Conservation (phyloP, 2,888 invertebrate species). For the Stenichneumon culpator region DNA sequence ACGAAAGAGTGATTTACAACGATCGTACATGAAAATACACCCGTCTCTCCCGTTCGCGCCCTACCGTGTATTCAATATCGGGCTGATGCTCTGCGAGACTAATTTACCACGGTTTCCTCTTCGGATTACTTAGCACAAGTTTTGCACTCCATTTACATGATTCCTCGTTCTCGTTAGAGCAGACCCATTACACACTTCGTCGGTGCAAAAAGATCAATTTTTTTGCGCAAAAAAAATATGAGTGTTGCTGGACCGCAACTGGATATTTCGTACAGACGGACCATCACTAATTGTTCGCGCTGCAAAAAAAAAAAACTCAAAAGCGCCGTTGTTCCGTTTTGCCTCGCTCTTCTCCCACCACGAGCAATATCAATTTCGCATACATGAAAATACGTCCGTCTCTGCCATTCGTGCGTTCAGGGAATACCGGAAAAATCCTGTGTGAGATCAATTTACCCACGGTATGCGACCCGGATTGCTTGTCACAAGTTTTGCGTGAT, state of each 20-base stretch:
- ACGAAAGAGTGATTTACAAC: slow-evolving; percentile 60
- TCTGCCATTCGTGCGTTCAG: too few species aligned
- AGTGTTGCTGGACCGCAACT: too few species aligned
- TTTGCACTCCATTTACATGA: slow-evolving; percentile 1
- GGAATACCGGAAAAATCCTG: too few species aligned
- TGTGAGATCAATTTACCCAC: too few species aligned
- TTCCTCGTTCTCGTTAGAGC: slow-evolving; percentile 4
- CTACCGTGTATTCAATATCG: neutral
- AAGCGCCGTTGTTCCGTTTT: too few species aligned
- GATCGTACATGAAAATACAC: slow-evolving; percentile 36
- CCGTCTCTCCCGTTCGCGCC: slow-evolving; percentile 2
- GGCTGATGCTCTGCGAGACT: neutral
- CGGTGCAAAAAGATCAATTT: neutral
- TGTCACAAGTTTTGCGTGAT: too few species aligned
- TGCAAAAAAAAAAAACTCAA: too few species aligned
- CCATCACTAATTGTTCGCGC: too few species aligned
- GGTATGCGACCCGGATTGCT: too few species aligned
- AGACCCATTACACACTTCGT: neutral
- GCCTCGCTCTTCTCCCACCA: neutral
- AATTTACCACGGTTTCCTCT: slow-evolving; percentile 12
- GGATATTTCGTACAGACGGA: too few species aligned
- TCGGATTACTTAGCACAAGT: slow-evolving; percentile 9
- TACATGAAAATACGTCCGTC: too few species aligned
- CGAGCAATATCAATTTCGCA: neutral
- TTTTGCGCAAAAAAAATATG: too few species aligned